These are phyloP conservation scores for Drosophila anomelani DNA, from an alignment of 2,888 invertebrate species.

Conservation along the genomic window DNA sequence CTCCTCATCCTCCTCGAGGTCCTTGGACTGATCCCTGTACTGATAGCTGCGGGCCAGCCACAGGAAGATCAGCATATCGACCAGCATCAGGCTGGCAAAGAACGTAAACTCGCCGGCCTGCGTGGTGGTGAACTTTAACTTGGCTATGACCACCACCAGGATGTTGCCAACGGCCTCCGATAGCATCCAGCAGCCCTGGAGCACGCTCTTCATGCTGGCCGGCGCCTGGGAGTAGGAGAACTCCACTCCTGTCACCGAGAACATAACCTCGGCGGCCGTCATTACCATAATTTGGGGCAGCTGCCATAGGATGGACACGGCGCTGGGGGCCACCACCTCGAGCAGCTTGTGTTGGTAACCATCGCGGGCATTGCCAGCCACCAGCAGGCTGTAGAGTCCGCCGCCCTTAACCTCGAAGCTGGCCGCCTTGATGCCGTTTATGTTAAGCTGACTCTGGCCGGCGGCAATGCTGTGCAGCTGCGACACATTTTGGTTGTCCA, in stretches of 20 bases:
- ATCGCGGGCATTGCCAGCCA: slow-evolving; percentile 83
- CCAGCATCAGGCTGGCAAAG: too few relatives aligned
- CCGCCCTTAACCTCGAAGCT: slow-evolving; percentile 86
- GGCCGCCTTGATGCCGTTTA: slow-evolving; percentile 62
- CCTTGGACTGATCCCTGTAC: too few relatives aligned
- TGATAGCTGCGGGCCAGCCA: too few relatives aligned
- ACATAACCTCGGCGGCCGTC: slow-evolving; percentile 97
- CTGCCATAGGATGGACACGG: slow-evolving; percentile 91
- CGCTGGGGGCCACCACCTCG: slow-evolving; percentile 87
- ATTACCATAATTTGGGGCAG: slow-evolving; percentile 97
- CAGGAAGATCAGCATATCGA: too few relatives aligned
- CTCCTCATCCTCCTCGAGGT: too few relatives aligned
- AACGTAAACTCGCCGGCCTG: too few relatives aligned
- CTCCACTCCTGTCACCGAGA: slow-evolving; percentile 97
- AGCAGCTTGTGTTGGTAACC: slow-evolving; percentile 70
- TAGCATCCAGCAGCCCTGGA: slow-evolving; percentile 96
- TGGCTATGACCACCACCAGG: too few relatives aligned
- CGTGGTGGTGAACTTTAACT: too few relatives aligned
- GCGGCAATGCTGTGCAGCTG: slow-evolving; percentile 60
- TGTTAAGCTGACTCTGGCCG: slow-evolving; percentile 61
- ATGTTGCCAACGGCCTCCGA: slow-evolving; percentile 88
- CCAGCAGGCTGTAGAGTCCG: slow-evolving; percentile 88
- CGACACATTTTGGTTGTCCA: slow-evolving; percentile 60
- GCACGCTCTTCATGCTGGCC: slow-evolving; percentile 95
- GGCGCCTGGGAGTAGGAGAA: slow-evolving; percentile 98